These are phyloP conservation scores for Crotophaga sulcirostris DNA, from an alignment of 2,113 vertebrate genomes.

Conservation along the genomic window DNA sequence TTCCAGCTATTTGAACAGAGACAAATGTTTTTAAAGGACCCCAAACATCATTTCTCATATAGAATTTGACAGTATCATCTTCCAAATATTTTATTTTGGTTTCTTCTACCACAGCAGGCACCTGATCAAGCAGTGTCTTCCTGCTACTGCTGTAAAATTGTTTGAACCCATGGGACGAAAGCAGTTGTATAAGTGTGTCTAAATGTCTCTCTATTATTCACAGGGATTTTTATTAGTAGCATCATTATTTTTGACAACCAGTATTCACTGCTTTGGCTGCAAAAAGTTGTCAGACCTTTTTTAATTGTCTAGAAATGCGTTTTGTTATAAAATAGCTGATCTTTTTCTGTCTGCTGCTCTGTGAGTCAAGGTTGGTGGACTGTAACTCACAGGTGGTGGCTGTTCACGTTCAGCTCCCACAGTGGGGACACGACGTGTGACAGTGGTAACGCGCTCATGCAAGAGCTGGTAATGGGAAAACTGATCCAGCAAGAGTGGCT, in stretches of 20 bases:
- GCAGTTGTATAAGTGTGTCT: not conserved
- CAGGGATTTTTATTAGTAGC: not conserved
- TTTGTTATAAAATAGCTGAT: not conserved
- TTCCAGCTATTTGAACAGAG: not conserved
- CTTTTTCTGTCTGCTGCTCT: not conserved
- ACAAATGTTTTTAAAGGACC: not conserved
- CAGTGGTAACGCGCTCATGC: not conserved
- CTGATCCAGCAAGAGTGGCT: not conserved
- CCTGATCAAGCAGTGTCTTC: not conserved
- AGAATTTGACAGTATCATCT: not conserved
- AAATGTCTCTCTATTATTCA: not conserved
- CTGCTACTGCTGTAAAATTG: not conserved
- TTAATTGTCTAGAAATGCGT: slow-evolving; percentile 4
- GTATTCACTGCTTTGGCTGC: not conserved
- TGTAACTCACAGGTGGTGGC: not conserved
- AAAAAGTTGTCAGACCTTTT: slow-evolving; percentile 7
- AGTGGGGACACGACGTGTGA: fast-evolving
- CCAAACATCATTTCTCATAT: not conserved
- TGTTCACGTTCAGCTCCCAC: not conserved
- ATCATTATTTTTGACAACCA: slow-evolving; percentile 11
- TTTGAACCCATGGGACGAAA: not conserved
- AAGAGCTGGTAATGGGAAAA: not conserved
- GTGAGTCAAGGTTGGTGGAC: not conserved
- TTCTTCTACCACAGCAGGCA: not conserved
- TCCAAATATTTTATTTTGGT: not conserved